phyloP scores from a whole-genome alignment of 2,113 vertebrate species.

The Tychaedon coryphoeus region DNA sequence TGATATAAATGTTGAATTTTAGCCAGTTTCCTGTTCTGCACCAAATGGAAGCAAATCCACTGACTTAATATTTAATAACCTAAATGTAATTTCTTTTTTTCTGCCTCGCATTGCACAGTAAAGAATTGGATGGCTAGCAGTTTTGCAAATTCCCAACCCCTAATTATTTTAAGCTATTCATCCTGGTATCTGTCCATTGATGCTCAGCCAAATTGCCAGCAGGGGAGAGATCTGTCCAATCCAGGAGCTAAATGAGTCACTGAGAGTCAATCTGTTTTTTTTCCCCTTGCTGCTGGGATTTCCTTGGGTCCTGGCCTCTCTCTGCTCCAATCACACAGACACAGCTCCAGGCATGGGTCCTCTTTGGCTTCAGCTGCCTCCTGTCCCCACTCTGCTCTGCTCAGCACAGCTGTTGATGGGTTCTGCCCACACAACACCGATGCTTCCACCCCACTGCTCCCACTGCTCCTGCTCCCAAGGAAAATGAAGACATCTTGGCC shows the following conservation, averaged over 20 bases:
- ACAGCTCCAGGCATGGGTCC: conserved; percentile 57
- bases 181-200: conserved; percentile 80
- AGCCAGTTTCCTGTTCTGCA: conserved; percentile 77
- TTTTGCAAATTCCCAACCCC: conserved; percentile 74
- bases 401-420: conserved; percentile 62
- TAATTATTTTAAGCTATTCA: conserved; percentile 88
- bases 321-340: conserved; percentile 56
- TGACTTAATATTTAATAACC: conserved; percentile 85
- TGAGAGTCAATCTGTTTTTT: conserved; percentile 85
- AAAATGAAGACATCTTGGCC: conserved; percentile 79
- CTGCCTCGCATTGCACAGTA: conserved; percentile 72
- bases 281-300: conserved; percentile 75
- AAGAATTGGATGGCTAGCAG: conserved; percentile 76
- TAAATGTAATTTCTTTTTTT: conserved; percentile 80
- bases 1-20: conserved; percentile 77
- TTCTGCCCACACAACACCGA: conserved; percentile 37
- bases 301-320: conserved; percentile 69
- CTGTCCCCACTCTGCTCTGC: conserved; percentile 46
- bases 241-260: conserved; percentile 89
- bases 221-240: conserved; percentile 83
- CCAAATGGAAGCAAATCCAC: conserved; percentile 80
- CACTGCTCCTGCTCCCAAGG: conserved; percentile 51
- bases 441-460: conserved; percentile 15
- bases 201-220: conserved; percentile 82
- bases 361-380: conserved; percentile 60